Base-by-base conservation (phyloP, 2,888 invertebrate genomes). In the Drosophila melanosoma region DNA sequence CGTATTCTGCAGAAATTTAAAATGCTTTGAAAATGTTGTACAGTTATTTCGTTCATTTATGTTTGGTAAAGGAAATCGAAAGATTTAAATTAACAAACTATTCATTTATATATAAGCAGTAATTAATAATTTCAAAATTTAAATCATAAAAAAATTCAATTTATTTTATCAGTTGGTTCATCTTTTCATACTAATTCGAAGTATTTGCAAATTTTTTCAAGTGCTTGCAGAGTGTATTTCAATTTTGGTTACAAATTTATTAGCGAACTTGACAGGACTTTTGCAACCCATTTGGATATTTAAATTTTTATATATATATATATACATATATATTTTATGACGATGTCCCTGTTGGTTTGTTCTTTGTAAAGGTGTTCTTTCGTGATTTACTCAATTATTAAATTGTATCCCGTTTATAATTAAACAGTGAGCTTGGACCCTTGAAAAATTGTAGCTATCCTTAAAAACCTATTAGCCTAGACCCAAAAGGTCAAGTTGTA, bases 361-460 rank as follows among this genome's bases (percentile, higher is more conserved):
- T 56, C 8, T 29, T 26, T 26, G 26, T n/a, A n/a, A 54, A 26
- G 23, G 17, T 38, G 38, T 15, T 56, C 57, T 38, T 48, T 74
- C 48, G 26, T 63, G 29, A 20, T 53, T 38, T 8, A 38, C 40
- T 26, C 26, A 54, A 10, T 29, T 42, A 52, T 54, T 35, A 56
- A 79, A 67, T 73, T 81, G 78, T 73, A 78, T 35, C 38, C 42
- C 69, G 26, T 67, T 79, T 79, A 68, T 78, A 79, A 79, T 79
- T 79, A 74, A 79, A 62, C 38, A 58, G 32, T 42, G 20, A 38
- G 32, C 33, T 38, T 38, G 63, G 53, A 33, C 38, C 69, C 67
- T 42, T 57, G 48, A 74, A 75, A 62, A 69, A 65, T 64, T 54
- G 60, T 40, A 48, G 45, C 63, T 61, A 62, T 54, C 68, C 68